phyloP scores from a whole-genome alignment of 2,888 invertebrate species.

The Apodemia zela region DNA sequence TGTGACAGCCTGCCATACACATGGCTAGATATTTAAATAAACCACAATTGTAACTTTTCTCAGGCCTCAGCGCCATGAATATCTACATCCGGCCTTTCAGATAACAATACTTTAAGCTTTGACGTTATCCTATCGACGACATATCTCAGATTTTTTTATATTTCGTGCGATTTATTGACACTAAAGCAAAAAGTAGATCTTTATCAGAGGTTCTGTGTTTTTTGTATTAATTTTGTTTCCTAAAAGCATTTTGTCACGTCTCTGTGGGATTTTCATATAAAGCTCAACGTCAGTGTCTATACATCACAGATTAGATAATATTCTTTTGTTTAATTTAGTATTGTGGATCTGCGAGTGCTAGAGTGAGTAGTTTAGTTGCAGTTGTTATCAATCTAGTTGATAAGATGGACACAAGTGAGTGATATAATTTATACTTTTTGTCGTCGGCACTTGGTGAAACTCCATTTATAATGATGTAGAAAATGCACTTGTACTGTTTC shows the following conservation, averaged over 20 bases:
- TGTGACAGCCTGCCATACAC: too few species aligned
- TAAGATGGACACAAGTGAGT: too few species aligned
- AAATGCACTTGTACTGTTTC: too few species aligned
- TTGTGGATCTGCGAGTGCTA: too few species aligned
- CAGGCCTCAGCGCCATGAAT: not conserved
- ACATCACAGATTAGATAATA: not conserved
- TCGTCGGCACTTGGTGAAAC: too few species aligned
- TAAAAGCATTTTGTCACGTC: constrained; percentile 9
- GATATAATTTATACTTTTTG: too few species aligned
- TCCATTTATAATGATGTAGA: too few species aligned
- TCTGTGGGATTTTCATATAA: not conserved
- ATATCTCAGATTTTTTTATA: constrained; percentile 4
- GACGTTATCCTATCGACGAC: not conserved
- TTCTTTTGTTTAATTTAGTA: not conserved
- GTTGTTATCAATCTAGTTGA: too few species aligned
- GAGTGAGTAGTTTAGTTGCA: too few species aligned
- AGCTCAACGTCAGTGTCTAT: not conserved
- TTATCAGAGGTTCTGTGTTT: not conserved
- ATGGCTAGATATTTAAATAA: too few species aligned
- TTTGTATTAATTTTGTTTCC: constrained; percentile 1
- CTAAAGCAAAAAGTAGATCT: not conserved
- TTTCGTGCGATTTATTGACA: constrained; percentile 3
- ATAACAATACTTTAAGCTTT: constrained; percentile 3
- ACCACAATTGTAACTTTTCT: not conserved
- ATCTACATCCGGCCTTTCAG: not conserved